phyloP scores from a whole-genome alignment of 2,113 vertebrate genomes.

The Callaeas wilsoni region DNA sequence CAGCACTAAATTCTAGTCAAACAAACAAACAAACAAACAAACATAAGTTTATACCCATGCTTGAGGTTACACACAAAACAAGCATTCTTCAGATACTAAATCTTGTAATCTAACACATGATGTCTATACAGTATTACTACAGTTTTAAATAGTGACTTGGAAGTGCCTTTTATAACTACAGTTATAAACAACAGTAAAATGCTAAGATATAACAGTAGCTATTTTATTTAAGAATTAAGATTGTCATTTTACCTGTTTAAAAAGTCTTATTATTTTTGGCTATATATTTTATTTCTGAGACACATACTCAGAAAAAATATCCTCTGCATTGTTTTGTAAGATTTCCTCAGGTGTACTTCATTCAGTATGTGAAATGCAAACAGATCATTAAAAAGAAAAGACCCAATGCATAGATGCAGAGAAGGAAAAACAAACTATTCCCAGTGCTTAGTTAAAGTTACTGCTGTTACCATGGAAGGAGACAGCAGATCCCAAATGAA shows the following conservation, averaged over 20 bases:
- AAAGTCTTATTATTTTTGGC: neutral
- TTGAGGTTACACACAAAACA: neutral
- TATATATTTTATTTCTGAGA: neutral
- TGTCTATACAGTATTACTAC: neutral
- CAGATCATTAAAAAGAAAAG: neutral
- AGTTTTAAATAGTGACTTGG: neutral
- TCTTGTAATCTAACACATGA: neutral
- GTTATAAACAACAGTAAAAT: neutral
- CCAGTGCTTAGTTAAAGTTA: constrained; percentile 63
- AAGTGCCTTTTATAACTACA: neutral
- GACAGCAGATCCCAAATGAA: constrained; percentile 52
- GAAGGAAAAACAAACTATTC: constrained; percentile 32
- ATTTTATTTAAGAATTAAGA: neutral
- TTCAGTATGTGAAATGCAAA: neutral
- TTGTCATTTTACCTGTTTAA: neutral
- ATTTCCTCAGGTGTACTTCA: neutral
- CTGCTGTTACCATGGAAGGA: constrained; percentile 58
- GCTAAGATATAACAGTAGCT: neutral
- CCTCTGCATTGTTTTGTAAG: neutral
- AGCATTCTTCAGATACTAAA: neutral
- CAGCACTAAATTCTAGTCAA: constrained; percentile 80
- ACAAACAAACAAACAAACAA: constrained; percentile 46
- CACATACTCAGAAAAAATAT: neutral
- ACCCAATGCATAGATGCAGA: neutral
- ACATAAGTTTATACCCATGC: neutral